phyloP scores from a whole-genome alignment of 2,888 invertebrate species.

The Macroteleia sp. region DNA sequence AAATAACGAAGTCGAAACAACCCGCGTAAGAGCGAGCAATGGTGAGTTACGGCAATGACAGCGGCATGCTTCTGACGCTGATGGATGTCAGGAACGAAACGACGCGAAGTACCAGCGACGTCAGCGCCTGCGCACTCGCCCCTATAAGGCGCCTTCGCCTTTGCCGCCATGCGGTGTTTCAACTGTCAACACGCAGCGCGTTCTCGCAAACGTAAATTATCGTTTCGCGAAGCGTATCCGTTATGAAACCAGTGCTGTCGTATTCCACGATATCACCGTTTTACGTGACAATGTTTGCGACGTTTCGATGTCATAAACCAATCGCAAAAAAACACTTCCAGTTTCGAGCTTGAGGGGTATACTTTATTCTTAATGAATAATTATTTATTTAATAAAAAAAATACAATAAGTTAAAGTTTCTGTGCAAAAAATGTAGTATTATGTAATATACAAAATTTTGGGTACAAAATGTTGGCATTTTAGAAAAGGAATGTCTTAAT shows the following conservation, averaged over 20 bases:
- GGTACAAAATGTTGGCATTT: no score
- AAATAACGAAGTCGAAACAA: constrained; percentile 62
- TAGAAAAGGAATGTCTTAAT: constrained; percentile 11
- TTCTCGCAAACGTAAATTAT: constrained; percentile 81
- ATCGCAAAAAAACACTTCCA: constrained; percentile 6
- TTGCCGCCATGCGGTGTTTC: constrained; percentile 79
- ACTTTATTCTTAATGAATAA: no score
- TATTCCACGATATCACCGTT: constrained; percentile 76
- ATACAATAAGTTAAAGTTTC: no score
- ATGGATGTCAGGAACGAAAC: constrained; percentile 79
- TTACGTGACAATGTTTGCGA: no score
- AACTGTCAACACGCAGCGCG: constrained; percentile 81
- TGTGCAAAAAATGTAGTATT: no score
- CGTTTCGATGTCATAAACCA: no score
- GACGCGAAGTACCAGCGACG: constrained; percentile 36
- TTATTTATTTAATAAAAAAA: no score
- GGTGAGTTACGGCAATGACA: constrained; percentile 74
- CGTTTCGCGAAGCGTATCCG: constrained; percentile 54
- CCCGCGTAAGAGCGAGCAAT: constrained; percentile 69
- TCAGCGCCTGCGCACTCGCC: constrained; percentile 79
- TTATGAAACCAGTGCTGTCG: constrained; percentile 75
- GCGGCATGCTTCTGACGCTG: constrained; percentile 78
- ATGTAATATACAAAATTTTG: no score
- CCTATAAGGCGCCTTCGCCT: constrained; percentile 80
- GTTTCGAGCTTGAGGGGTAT: constrained; percentile 5